Percentiles rank a stretch among this genome's conserved stretches.
Evolutionary conservation across 2,113 vertebrate genomes (phyloP).

Genomic region (Pelodiscus sinensis): DNA sequence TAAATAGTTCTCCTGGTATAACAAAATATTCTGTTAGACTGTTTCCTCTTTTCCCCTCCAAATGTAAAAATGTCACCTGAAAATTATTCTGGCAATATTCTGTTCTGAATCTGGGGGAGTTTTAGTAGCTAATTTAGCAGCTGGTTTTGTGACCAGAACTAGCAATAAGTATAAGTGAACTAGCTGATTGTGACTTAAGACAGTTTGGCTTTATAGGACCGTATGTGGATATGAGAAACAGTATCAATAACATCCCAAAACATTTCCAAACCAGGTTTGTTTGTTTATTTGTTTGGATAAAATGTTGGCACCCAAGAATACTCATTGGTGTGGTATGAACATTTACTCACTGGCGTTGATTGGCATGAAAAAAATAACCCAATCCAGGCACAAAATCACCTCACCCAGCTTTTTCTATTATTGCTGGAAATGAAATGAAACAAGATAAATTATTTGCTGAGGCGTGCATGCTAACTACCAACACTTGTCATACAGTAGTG

Average conservation of each 20-base stretch:
- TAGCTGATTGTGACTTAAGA: not conserved
- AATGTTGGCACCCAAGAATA: not conserved
- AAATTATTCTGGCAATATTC: conserved; percentile 24
- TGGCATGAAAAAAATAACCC: not conserved
- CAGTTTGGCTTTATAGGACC: not conserved
- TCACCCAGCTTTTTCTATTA: not conserved
- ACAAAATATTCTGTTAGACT: conserved; percentile 36
- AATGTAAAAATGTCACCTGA: conserved; percentile 24
- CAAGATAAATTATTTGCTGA: not conserved
- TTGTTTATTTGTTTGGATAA: not conserved
- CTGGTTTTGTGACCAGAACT: not conserved
- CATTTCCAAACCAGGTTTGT: not conserved
- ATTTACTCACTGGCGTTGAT: not conserved
- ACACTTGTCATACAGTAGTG: not conserved
- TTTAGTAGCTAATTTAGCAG: not conserved
- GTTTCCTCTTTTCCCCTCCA: conserved; percentile 21
- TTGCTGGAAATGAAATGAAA: not conserved
- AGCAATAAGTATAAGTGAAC: not conserved
- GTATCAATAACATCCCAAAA: not conserved
- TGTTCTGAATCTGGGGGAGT: not conserved
- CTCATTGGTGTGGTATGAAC: not conserved
- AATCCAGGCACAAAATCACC: not conserved
- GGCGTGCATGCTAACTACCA: not conserved
- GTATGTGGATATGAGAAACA: not conserved
- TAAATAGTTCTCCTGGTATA: not conserved